phyloP scores from a whole-genome alignment of 2,888 invertebrate species.

The Pheosia gnoma region DNA sequence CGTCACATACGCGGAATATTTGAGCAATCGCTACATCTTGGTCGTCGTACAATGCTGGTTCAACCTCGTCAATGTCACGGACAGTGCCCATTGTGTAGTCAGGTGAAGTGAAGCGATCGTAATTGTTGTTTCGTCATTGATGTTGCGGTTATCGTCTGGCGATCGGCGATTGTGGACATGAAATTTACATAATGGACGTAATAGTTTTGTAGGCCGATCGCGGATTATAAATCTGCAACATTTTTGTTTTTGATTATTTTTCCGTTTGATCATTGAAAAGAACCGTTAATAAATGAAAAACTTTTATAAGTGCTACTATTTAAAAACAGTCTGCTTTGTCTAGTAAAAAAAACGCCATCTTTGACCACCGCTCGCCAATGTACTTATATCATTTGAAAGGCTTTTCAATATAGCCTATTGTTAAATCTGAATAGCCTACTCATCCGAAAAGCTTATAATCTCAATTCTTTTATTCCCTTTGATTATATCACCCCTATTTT shows the following conservation, averaged over 20 bases:
- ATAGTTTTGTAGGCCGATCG: constrained; percentile 14
- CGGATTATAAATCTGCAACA: constrained; percentile 1
- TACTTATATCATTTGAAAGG: no score
- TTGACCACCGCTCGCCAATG: no score
- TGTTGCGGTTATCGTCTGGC: constrained; percentile 29
- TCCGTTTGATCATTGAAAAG: no score
- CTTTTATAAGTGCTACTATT: no score
- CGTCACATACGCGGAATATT: constrained; percentile 29
- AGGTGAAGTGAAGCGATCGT: constrained; percentile 52
- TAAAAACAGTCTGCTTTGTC: no score
- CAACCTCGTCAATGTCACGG: constrained; percentile 72
- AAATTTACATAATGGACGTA: constrained; percentile 23
- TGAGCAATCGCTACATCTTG: constrained; percentile 48
- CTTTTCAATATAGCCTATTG: no score
- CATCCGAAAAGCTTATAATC: no score
- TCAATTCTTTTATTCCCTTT: no score
- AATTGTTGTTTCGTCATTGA: constrained; percentile 47
- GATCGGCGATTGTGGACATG: constrained; percentile 18
- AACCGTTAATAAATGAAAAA: no score
- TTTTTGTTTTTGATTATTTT: not conserved
- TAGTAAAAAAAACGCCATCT: no score
- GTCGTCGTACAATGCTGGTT: constrained; percentile 50
- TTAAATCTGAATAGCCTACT: no score
- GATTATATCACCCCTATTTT: no score
- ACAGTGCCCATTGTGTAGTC: constrained; percentile 50